These are phyloP conservation scores for Uloborus diversus DNA, from an alignment of 1,140 invertebrate species.

Conservation along the genomic window DNA sequence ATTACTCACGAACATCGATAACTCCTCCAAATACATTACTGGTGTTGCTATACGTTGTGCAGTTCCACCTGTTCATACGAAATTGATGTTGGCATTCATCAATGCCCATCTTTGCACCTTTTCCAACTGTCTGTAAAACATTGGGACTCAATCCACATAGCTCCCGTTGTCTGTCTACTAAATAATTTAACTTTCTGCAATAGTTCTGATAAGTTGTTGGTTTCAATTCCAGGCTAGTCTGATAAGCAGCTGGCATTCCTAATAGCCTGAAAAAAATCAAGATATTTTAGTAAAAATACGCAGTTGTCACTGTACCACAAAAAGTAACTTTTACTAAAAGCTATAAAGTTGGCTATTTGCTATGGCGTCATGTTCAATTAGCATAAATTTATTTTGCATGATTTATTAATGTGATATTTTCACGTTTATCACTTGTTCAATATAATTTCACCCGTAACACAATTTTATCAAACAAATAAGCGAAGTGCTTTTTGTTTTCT, in stretches of 20 bases:
- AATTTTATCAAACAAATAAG: too few relatives aligned
- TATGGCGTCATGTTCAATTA: too few relatives aligned
- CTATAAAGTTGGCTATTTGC: too few relatives aligned
- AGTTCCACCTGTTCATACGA: slow-evolving; percentile 88
- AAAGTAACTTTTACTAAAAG: too few relatives aligned
- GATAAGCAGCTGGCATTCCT: slow-evolving; percentile 58
- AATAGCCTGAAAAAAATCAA: slow-evolving; percentile 52
- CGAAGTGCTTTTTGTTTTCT: too few relatives aligned
- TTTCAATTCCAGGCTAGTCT: slow-evolving; percentile 61
- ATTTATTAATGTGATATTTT: too few relatives aligned
- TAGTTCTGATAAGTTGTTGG: slow-evolving; percentile 63
- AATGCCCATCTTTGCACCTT: slow-evolving; percentile 82
- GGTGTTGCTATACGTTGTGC: slow-evolving; percentile 74
- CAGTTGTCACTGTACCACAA: too few relatives aligned
- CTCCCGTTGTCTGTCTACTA: slow-evolving; percentile 68
- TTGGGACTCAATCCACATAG: slow-evolving; percentile 68
- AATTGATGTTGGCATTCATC: slow-evolving; percentile 93
- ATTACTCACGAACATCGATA: slow-evolving; percentile 64
- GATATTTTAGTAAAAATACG: background rate
- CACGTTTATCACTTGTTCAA: too few relatives aligned
- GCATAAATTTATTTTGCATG: too few relatives aligned
- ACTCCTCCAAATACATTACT: slow-evolving; percentile 79
- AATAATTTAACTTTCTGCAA: slow-evolving; percentile 66
- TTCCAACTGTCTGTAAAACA: slow-evolving; percentile 68
- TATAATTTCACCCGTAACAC: too few relatives aligned